Evolutionary conservation across 2,113 vertebrate genomes (phyloP).

Genomic region (Platichthys flesus): DNA sequence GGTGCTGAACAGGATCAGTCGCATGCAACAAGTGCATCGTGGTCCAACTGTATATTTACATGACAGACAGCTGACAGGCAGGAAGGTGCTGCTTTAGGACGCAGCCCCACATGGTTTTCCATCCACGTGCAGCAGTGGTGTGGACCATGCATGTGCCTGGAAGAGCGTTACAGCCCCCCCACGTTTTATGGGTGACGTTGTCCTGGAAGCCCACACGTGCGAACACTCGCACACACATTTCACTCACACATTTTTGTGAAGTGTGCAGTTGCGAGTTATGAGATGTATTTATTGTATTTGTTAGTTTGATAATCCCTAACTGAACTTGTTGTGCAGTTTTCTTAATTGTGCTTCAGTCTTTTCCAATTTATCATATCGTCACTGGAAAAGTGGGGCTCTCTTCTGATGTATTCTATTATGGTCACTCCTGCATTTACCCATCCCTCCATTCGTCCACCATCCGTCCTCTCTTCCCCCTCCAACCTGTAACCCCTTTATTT

Average conservation of each 20-base stretch:
- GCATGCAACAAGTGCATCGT: not conserved
- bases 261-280: no score
- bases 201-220: slow-evolving; percentile 13
- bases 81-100: not conserved
- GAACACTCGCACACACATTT: not conserved
- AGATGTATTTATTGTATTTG: no score
- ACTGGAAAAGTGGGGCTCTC: not conserved
- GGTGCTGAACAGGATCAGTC: not conserved
- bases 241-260: not conserved
- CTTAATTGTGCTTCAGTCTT: not conserved
- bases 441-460: not conserved
- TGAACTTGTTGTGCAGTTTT: not conserved
- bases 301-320: not conserved
- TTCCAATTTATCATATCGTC: not conserved
- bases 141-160: slow-evolving; percentile 7
- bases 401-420: slow-evolving; percentile 31
- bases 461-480: not conserved
- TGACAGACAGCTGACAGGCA: not conserved
- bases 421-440: not conserved
- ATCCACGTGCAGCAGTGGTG: not conserved
- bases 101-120: not conserved
- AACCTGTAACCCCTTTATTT: slow-evolving; percentile 8
- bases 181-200: slow-evolving; percentile 26
- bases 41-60: no score
- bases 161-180: slow-evolving; percentile 11